phyloP scores from a whole-genome alignment of 1,140 invertebrate genomes.

The Tribolium castaneum region DNA sequence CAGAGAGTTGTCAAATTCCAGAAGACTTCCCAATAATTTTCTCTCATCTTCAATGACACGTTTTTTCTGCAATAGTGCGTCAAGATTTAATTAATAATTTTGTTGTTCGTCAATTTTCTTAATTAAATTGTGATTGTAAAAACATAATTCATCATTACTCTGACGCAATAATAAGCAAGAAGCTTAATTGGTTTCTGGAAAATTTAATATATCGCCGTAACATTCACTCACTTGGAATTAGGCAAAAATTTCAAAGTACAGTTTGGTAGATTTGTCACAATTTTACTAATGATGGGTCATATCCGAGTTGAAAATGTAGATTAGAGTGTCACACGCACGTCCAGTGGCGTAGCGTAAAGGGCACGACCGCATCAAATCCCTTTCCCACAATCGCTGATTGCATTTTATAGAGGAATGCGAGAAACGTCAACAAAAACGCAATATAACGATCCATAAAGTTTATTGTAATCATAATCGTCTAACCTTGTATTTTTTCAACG shows the following conservation, averaged over 20 bases:
- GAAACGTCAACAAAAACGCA: not conserved
- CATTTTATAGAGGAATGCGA: not conserved
- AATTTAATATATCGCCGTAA: not conserved
- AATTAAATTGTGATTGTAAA: not conserved
- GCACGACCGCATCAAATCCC: not conserved
- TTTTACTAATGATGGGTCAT: not conserved
- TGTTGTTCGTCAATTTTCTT: not conserved
- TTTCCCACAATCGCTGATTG: not conserved
- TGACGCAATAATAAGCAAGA: not conserved
- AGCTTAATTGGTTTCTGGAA: not conserved
- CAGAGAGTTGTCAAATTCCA: too few relatives aligned
- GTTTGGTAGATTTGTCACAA: not conserved
- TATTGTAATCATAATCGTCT: not conserved
- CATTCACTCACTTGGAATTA: not conserved
- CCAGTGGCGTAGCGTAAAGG: not conserved
- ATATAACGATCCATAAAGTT: not conserved
- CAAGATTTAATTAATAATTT: not conserved
- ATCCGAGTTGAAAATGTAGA: not conserved
- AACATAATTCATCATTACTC: not conserved
- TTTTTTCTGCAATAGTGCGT: not conserved
- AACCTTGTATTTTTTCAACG: constrained; percentile 5
- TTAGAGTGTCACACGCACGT: not conserved
- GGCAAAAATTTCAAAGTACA: not conserved
- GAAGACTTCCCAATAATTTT: not conserved
- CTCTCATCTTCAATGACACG: not conserved